Conservation (phyloP, 2,888 invertebrate species). For the Ptychoptera contaminata region DNA sequence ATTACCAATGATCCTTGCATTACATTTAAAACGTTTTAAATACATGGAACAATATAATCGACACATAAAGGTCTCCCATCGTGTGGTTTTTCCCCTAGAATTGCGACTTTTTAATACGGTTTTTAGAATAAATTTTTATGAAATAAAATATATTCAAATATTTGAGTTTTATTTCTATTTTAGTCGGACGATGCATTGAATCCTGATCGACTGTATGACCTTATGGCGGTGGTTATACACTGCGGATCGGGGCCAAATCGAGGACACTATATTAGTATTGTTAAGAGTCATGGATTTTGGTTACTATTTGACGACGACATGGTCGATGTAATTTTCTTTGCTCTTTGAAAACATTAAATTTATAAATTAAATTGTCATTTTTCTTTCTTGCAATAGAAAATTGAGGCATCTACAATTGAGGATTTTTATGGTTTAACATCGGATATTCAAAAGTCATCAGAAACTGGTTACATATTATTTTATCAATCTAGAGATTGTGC, state of each 20-base stretch:
- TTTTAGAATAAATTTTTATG: constrained; percentile 24
- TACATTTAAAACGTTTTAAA: constrained; percentile 94
- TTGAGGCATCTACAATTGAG: constrained; percentile 97
- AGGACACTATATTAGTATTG: constrained; percentile 99
- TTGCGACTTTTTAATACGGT: constrained; percentile 94
- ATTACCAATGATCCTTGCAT: constrained; percentile 89
- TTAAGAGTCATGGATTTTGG: constrained; percentile 99
- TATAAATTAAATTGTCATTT: constrained; percentile 9
- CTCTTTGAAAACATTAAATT: constrained; percentile 2
- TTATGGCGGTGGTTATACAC: constrained; percentile 98
- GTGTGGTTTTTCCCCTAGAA: constrained; percentile 97
- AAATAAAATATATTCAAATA: not conserved
- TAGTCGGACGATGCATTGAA: constrained; percentile 98
- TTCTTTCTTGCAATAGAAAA: constrained; percentile 58
- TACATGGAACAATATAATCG: constrained; percentile 98
- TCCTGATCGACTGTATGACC: constrained; percentile 93
- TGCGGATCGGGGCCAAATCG: constrained; percentile 99
- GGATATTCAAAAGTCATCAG: constrained; percentile 97
- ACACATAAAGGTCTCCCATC: constrained; percentile 96
- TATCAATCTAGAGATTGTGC: constrained; percentile 86
- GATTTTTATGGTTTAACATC: constrained; percentile 99
- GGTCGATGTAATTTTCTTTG: constrained; percentile 72
- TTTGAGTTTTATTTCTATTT: not conserved
- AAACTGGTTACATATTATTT: constrained; percentile 98
- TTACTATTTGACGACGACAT: constrained; percentile 98